phyloP scores from a whole-genome alignment of 2,113 vertebrate genomes.

The Bufo gargarizans region DNA sequence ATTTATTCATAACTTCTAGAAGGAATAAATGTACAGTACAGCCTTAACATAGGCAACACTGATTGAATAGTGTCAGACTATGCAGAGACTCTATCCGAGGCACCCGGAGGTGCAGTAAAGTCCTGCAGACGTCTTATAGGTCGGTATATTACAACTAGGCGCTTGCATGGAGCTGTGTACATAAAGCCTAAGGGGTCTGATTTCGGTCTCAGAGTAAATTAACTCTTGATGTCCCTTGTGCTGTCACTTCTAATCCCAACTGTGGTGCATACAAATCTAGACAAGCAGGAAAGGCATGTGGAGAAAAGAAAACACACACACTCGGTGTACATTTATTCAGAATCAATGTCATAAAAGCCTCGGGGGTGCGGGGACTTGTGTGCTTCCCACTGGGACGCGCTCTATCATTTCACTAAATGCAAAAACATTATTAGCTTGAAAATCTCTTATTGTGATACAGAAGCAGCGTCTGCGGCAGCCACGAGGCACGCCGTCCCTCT shows the following conservation, averaged over 20 bases:
- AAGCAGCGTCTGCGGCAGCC: conserved; percentile 25
- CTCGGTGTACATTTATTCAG: neutral
- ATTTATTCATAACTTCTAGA: too few species aligned
- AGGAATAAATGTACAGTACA: too few species aligned
- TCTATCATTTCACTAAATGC: neutral
- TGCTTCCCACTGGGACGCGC: neutral
- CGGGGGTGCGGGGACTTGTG: neutral
- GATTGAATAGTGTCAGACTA: too few species aligned
- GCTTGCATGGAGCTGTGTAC: neutral
- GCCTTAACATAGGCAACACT: too few species aligned
- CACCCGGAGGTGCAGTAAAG: neutral
- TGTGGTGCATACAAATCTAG: neutral
- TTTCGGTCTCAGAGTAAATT: neutral
- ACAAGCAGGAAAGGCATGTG: neutral
- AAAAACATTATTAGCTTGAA: neutral
- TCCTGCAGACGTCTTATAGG: neutral
- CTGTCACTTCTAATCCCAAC: neutral
- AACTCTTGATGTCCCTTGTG: neutral
- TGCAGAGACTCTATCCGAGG: too few species aligned
- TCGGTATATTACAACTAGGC: neutral
- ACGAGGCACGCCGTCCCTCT: neutral
- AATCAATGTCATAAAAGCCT: neutral
- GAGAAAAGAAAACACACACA: neutral
- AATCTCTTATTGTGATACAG: neutral
- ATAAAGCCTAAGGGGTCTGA: neutral